Evolutionary conservation across 2,888 invertebrate species (phyloP).

Genomic region (Panopea generosa): DNA sequence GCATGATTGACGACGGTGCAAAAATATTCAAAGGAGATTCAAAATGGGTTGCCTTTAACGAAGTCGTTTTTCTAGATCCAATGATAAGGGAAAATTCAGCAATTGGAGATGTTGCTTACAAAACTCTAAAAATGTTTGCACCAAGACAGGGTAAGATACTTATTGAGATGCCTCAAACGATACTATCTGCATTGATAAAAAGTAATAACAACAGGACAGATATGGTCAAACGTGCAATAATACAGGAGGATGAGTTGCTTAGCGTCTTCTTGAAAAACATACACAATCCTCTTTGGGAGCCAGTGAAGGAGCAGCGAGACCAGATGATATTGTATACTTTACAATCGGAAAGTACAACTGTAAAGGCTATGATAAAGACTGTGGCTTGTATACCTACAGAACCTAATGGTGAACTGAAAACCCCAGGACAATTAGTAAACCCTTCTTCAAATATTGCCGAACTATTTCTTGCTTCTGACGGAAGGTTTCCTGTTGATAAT

Average conservation of each 20-base stretch:
- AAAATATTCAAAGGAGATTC: constrained; percentile 10
- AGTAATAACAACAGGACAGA: constrained; percentile 8
- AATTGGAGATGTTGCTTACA: constrained; percentile 18
- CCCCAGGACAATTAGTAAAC: constrained; percentile 69
- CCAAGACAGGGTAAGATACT: neutral
- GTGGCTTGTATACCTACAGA: constrained; percentile 32
- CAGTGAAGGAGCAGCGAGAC: neutral
- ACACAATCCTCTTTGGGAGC: constrained; percentile 13
- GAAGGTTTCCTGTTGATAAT: constrained; percentile 64
- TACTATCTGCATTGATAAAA: neutral
- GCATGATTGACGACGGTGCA: neutral
- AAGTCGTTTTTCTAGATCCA: constrained; percentile 35
- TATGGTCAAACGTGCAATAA: neutral
- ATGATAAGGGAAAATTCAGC: constrained; percentile 8
- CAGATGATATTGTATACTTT: constrained; percentile 8
- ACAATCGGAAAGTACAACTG: neutral
- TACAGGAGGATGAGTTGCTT: constrained; percentile 10
- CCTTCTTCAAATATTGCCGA: constrained; percentile 57
- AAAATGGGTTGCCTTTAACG: constrained; percentile 1
- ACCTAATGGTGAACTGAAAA: constrained; percentile 30
- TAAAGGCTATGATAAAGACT: constrained; percentile 23
- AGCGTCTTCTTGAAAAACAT: constrained; percentile 14
- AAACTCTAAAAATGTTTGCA: neutral
- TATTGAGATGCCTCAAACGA: constrained; percentile 13
- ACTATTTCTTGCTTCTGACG: constrained; percentile 69